Evolutionary conservation across 2,797 vertebrate genomes (phyloP), one percentile per base, ranked within the genome.

Genomic region (Euthynnus affinis): DNA sequence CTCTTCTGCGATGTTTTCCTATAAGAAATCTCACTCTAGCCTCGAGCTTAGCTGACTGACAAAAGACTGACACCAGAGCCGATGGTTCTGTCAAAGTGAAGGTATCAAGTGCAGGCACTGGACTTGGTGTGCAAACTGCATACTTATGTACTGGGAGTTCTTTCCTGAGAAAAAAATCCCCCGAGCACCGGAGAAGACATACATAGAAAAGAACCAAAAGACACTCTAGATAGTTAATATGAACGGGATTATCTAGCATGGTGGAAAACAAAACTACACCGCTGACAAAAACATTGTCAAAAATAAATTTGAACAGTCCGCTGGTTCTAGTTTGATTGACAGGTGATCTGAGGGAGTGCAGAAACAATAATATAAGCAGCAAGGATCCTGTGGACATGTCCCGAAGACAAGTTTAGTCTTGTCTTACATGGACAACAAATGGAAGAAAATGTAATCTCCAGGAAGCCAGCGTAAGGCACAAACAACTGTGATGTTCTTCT

Each of bases 21-120:
- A 61, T 46, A 71, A 77, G 70, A 86, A 74, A 76, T 76, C 79
- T 73, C 69, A 34, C 58, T 71, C 14, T 86, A 23, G 83, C 90
- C 89, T 82, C 6, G 1, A 91, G 91, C 80, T 80, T 34, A 74
- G 65, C 81, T 76, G 65, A 60, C 71, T 88, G 80, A 91, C 84
- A 80, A 88, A 88, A 85, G 84, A 78, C 67, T 84, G 86, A 90
- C 91, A 91, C 82, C 58, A 25, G 76, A 87, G 87, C 82, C 75
- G 71, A 84, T 71, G 73, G 71, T 52, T 68, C 74, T 83, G 87
- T 90, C 83, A 85, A 69, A 88, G 81, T 10, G n/a, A 66, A 82
- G 70, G 80, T 81, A 87, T 88, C 83, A 46, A 80, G 80, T 70
- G 65, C 65, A 67, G 34, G 59, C 58, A 68, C 60, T 80, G 83